These are phyloP conservation scores for Doryteuthis pealeii DNA, from an alignment of 1,140 invertebrate genomes.

Conservation along the genomic window DNA sequence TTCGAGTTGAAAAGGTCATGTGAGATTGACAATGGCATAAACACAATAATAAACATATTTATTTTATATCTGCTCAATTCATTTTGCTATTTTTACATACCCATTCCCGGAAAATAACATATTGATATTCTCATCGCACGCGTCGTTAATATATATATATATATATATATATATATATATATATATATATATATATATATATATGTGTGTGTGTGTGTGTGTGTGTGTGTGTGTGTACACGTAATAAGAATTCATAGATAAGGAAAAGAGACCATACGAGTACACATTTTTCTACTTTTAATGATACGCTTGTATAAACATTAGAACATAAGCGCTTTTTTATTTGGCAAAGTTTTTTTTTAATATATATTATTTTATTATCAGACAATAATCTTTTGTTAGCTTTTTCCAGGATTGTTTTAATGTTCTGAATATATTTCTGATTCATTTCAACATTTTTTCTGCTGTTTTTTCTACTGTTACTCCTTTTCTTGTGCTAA, in stretches of 20 bases:
- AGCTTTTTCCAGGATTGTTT: too few species aligned
- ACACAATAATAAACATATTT: neutral
- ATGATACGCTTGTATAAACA: neutral
- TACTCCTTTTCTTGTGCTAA: too few species aligned
- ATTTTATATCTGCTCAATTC: neutral
- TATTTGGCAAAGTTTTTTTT: too few species aligned
- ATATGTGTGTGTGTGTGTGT: neutral
- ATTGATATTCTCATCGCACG: neutral
- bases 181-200: neutral
- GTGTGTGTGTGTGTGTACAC: neutral
- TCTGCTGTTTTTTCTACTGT: too few species aligned
- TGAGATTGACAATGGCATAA: too few species aligned
- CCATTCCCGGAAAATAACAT: neutral
- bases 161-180: neutral
- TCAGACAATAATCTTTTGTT: too few species aligned
- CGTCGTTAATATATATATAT: too few species aligned
- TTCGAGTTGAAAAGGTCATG: too few species aligned
- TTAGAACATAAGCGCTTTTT: neutral
- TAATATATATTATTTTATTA: too few species aligned
- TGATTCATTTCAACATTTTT: too few species aligned
- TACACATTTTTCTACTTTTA: neutral
- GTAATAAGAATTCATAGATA: neutral
- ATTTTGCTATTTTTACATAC: neutral
- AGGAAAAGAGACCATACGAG: neutral
- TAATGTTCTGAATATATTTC: too few species aligned